Evolutionary conservation across 1,140 invertebrate species (phyloP).

Genomic region (Galleria mellonella): DNA sequence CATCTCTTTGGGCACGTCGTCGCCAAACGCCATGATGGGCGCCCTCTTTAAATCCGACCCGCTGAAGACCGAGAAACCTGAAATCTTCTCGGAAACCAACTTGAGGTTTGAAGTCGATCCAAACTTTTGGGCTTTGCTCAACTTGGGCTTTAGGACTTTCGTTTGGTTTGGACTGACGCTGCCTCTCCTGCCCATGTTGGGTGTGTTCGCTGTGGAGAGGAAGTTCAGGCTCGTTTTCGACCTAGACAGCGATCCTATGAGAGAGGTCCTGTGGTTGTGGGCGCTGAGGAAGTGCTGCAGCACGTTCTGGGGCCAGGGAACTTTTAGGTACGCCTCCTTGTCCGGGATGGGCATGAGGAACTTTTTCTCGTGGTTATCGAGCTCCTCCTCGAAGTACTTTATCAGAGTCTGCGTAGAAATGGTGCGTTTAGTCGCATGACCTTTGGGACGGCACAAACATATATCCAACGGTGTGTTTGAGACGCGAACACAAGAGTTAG

Average conservation of each 20-base stretch:
- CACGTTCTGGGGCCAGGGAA: constrained; percentile 67
- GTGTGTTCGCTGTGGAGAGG: constrained; percentile 32
- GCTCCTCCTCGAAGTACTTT: constrained; percentile 50
- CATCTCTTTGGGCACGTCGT: constrained; percentile 23
- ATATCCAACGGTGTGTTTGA: constrained; percentile 5
- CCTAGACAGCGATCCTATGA: constrained; percentile 71
- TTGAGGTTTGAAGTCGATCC: constrained; percentile 58
- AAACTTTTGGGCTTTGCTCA: constrained; percentile 39
- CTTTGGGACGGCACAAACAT: constrained; percentile 40
- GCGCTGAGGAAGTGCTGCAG: constrained; percentile 67
- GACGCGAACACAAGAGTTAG: not conserved
- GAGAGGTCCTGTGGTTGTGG: constrained; percentile 65
- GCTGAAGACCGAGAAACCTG: constrained; percentile 57
- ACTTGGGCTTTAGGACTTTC: constrained; percentile 45
- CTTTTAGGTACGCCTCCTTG: constrained; percentile 47
- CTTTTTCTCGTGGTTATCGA: constrained; percentile 73
- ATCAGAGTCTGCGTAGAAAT: constrained; percentile 48
- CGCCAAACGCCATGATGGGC: constrained; percentile 56
- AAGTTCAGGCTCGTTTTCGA: constrained; percentile 72
- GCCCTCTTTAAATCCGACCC: constrained; percentile 27
- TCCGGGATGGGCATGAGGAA: constrained; percentile 67
- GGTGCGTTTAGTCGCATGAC: constrained; percentile 6
- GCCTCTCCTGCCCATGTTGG: constrained; percentile 34
- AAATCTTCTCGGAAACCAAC: constrained; percentile 60
- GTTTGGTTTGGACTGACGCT: constrained; percentile 41